Evolutionary conservation across 2,113 vertebrate genomes (phyloP).

Genomic region (Phylloscopus trochiloides): DNA sequence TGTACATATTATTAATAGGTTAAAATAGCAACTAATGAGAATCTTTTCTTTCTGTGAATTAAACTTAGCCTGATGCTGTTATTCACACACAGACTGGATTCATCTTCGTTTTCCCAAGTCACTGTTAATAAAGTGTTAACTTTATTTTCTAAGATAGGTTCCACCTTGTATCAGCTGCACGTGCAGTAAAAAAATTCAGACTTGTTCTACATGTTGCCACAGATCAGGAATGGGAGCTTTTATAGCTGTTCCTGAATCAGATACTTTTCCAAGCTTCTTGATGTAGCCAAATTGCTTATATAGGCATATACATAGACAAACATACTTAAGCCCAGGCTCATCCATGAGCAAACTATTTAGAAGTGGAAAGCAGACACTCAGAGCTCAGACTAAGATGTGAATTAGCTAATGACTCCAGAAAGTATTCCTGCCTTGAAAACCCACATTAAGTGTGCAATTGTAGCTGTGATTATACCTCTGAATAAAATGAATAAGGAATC

Average conservation of each 20-base stretch:
- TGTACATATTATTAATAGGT: neutral
- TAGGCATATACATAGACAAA: accelerated
- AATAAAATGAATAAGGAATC: neutral
- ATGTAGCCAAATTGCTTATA: neutral
- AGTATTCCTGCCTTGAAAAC: neutral
- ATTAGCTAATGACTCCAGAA: neutral
- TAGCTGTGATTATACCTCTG: neutral
- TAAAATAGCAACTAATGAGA: neutral
- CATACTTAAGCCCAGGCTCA: neutral
- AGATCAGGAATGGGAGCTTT: neutral
- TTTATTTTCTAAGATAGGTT: neutral
- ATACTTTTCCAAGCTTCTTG: neutral
- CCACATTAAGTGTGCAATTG: neutral
- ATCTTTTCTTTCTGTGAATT: neutral
- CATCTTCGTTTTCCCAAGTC: accelerated
- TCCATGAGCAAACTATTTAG: neutral
- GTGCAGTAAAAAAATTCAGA: neutral
- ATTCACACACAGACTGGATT: neutral
- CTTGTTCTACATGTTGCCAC: neutral
- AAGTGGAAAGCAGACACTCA: neutral
- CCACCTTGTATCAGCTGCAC: neutral
- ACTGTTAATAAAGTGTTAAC: neutral
- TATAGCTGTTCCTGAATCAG: neutral
- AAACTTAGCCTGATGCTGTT: neutral
- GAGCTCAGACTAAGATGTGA: neutral